phyloP scores from a whole-genome alignment of 2,113 vertebrate genomes.

The Rattus rattus region DNA sequence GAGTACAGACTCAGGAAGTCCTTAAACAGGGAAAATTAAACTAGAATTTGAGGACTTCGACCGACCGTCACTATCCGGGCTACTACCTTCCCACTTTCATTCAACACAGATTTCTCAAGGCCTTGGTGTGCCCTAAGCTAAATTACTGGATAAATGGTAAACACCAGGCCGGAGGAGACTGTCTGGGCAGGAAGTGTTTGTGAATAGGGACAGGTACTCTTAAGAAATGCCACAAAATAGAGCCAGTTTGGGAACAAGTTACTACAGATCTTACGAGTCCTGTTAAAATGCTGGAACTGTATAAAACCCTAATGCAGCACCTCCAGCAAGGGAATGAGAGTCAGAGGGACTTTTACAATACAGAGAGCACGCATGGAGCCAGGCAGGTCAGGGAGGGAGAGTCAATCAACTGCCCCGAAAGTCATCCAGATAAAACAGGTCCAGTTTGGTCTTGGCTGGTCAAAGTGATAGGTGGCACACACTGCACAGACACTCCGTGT shows the following conservation, averaged over 20 bases:
- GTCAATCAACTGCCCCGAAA: neutral
- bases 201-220: neutral
- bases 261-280: neutral
- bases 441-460: neutral
- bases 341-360: neutral
- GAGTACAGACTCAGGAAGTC: neutral
- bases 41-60: neutral
- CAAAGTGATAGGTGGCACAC: neutral
- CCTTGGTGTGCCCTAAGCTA: neutral
- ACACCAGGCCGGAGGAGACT: neutral
- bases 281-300: neutral
- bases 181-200: no score
- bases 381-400: neutral
- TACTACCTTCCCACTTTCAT: neutral
- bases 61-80: neutral
- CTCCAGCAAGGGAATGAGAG: neutral
- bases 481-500: neutral
- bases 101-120: conserved; percentile 6
- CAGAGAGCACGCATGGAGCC: neutral
- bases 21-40: conserved; percentile 21
- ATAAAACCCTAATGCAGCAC: neutral
- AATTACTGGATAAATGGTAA: neutral
- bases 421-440: neutral
- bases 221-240: neutral
- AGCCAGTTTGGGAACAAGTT: conserved; percentile 15